A percentile compares a stretch with the other conserved stretches of the same genome.
Conservation (phyloP, 2,797 vertebrate genomes). For the Philypnodon macrostomus region DNA sequence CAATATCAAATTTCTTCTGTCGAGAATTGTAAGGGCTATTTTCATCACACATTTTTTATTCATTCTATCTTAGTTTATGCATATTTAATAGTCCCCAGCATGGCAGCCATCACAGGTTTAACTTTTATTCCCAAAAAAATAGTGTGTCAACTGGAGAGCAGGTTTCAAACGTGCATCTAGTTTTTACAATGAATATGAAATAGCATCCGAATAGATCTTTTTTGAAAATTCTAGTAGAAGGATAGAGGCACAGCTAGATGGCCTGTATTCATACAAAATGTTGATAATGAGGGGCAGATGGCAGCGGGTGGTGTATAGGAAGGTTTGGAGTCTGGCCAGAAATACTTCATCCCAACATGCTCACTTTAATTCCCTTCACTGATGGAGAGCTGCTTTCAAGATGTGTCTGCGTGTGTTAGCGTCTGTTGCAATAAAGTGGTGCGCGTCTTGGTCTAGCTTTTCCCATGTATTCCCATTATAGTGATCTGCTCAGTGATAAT, state of each 20-base stretch:
- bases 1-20: too few species aligned
- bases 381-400: slow-evolving; percentile 49
- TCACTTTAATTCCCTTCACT: slow-evolving; percentile 60
- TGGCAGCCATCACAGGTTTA: too few species aligned
- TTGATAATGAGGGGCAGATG: slow-evolving; percentile 69
- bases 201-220: too few species aligned
- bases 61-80: too few species aligned
- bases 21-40: too few species aligned
- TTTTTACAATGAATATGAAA: too few species aligned
- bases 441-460: slow-evolving; percentile 32
- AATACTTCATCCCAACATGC: slow-evolving; percentile 64
- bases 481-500: slow-evolving; percentile 50
- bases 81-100: too few species aligned
- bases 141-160: too few species aligned
- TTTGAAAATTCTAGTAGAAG: too few species aligned
- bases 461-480: slow-evolving; percentile 57
- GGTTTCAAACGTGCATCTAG: too few species aligned
- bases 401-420: slow-evolving; percentile 37
- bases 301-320: slow-evolving; percentile 38
- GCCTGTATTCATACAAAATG: slow-evolving; percentile 51
- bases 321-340: slow-evolving; percentile 55
- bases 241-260: slow-evolving; percentile 38
- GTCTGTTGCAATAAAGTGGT: slow-evolving; percentile 24
- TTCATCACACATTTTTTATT: too few species aligned
- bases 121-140: too few species aligned